Evolutionary conservation across 1,140 invertebrate genomes (phyloP), one percentile per base, ranked within the genome.

Genomic region (Ips typographus): DNA sequence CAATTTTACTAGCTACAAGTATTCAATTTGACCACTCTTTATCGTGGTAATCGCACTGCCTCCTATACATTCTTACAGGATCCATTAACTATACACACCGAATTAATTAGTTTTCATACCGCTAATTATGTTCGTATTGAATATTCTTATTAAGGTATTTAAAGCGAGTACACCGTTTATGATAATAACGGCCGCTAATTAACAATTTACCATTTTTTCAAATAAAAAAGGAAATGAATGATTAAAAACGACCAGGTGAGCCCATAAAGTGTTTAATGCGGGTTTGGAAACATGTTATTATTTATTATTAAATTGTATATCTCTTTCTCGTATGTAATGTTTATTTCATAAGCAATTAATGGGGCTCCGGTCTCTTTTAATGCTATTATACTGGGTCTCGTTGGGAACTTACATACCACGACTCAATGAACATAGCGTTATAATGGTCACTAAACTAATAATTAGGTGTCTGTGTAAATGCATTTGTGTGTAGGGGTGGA

Each of bases 261-360:
- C 63, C 56, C 68, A 68, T 74, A 73, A 73, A 74, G 71, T 73
- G 69, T 74, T 73, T 69, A 69, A 74, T 74, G 73, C 73, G 73
- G 73, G 73, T 68, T 63, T 61, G 51, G 59, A 66, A 73, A 74
- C 73, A 70, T 73, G 61, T 73, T 71, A 74, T 74, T 74, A 74
- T 67, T 73, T 65, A 74, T 71, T 74, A 74, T 73, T 74, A 74
- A 74, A 74, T 73, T 74, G 72, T 74, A 70, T 56, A 22, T 22
- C 22, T 22, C 22, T 22, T 22, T 22, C 66, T 71, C 44, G 63
- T 63, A 70, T 70, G 64, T 71, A 74, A 73, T 69, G 60, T 69
- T 58, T 68, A 68, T 69, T 69, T 63, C 59, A 55, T 69, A 63
- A 51, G 60, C 60, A 69, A 63, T 69, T 69, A 69, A 69, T 60